Base-by-base conservation (phyloP, 2,888 invertebrate species). In the Lasioglossum figueresi region DNA sequence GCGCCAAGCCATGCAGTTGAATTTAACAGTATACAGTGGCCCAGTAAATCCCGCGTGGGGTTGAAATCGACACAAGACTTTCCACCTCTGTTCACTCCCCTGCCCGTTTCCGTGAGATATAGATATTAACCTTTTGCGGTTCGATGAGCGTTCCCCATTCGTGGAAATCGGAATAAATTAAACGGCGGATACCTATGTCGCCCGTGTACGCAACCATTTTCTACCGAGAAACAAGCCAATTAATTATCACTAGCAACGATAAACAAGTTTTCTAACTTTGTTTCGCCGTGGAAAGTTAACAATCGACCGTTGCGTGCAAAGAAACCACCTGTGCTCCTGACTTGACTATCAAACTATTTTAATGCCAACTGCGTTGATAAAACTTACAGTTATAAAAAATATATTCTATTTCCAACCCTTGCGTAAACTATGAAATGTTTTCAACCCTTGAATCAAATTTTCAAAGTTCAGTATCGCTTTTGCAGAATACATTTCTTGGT, bases 121-220 rank as follows among this genome's bases (percentile, higher is more conserved):
- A 84, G 84, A 82, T 84, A 84, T 84, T 84, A 82, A 78, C 75
- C 78, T 82, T 78, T 63, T 27, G 84, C 74, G 82, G 82, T 52
- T 48, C 84, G 74, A 75, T 37, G 78, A 82, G 75, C 70, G 71
- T 82, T 56, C 52, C 82, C 82, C 74, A 52, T 82, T 82, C 56
- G 82, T 34, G 63, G 75, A 84, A 84, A 84, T 82, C 84, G 82
- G 77, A 75, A 82, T 84, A 59, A 75, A 84, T 82, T 84, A 78
- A 84, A 82, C 77, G 74, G 48, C 40, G 71, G 31, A 82, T 77
- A 77, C 48, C 59, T 43, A 34, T 40, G 5, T 27, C 19, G 4
- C 23, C 52, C 27, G 37, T 34, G 68, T 68, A 19, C 63, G 19
- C 31, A 31, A n/a, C 31, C 34, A 66, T 66, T 66, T 66, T 31